Conservation (phyloP, 1,140 invertebrate genomes). For the Leptinotarsa undecemlineata region DNA sequence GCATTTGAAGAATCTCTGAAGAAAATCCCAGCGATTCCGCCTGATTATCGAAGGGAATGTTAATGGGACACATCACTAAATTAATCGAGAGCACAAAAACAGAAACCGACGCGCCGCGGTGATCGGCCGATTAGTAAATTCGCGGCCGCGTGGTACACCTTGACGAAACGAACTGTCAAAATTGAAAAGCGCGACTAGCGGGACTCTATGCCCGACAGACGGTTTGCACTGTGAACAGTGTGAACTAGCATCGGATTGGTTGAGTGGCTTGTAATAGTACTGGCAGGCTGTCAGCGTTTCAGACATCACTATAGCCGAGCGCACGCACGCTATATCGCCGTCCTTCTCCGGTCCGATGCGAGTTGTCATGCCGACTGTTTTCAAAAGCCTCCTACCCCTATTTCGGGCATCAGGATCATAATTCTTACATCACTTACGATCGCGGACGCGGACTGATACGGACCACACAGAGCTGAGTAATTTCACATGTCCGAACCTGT, state of each 20-base stretch:
- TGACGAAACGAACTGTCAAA: slow-evolving; percentile 49
- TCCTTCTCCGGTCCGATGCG: slow-evolving; percentile 37
- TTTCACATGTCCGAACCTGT: slow-evolving; percentile 40
- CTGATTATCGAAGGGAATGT: slow-evolving; percentile 28
- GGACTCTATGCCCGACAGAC: slow-evolving; percentile 45
- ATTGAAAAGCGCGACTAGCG: slow-evolving; percentile 44
- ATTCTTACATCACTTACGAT: slow-evolving; percentile 45
- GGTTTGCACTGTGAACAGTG: slow-evolving; percentile 43
- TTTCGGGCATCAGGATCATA: slow-evolving; percentile 49
- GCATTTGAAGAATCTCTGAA: slow-evolving; percentile 18
- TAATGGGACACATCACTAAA: slow-evolving; percentile 40
- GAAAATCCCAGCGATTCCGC: slow-evolving; percentile 24
- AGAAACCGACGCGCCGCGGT: background rate
- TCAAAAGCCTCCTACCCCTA: slow-evolving; percentile 52
- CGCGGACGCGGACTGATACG: slow-evolving; percentile 26
- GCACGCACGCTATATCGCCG: slow-evolving; percentile 40
- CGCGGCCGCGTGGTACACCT: slow-evolving; percentile 28
- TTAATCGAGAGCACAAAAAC: slow-evolving; percentile 21
- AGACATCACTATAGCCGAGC: slow-evolving; percentile 54
- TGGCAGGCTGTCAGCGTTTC: slow-evolving; percentile 57
- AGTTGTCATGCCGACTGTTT: slow-evolving; percentile 42
- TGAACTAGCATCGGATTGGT: slow-evolving; percentile 52
- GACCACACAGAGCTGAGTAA: slow-evolving; percentile 37
- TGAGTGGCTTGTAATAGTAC: slow-evolving; percentile 53
- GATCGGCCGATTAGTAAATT: slow-evolving; percentile 4